phyloP scores from a whole-genome alignment of 2,797 vertebrate species.

The Echiichthys vipera region DNA sequence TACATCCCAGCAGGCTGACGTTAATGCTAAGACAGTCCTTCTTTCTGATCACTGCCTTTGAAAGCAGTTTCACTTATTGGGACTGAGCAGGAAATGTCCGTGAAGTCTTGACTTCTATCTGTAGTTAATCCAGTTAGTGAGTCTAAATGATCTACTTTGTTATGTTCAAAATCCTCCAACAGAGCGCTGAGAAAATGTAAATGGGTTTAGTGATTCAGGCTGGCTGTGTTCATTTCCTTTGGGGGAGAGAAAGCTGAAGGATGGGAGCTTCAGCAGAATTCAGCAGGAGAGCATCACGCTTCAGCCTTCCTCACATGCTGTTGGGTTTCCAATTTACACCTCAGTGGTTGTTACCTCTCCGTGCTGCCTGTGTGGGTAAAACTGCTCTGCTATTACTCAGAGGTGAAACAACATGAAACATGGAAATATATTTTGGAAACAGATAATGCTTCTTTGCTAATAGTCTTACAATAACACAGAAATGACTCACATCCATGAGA shows the following conservation, averaged over 20 bases:
- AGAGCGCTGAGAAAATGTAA: slow-evolving; percentile 10
- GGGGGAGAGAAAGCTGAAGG: not conserved
- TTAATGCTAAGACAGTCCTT: slow-evolving; percentile 28
- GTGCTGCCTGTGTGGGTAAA: not conserved
- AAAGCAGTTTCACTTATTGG: slow-evolving; percentile 1
- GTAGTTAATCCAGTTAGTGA: not conserved
- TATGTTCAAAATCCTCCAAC: not conserved
- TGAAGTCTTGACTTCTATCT: slow-evolving; percentile 10
- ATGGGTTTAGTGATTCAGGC: slow-evolving; percentile 14
- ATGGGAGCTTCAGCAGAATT: slow-evolving; percentile 9
- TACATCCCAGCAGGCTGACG: slow-evolving; percentile 51
- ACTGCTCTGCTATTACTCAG: not conserved
- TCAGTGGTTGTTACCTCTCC: slow-evolving; percentile 15
- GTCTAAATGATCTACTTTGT: not conserved
- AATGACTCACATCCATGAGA: not conserved
- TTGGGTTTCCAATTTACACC: slow-evolving; percentile 30
- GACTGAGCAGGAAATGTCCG: not conserved
- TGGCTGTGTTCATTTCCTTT: not conserved
- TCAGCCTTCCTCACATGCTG: slow-evolving; percentile 1
- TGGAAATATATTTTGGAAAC: not conserved
- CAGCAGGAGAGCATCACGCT: slow-evolving; percentile 23
- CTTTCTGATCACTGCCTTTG: slow-evolving; percentile 21
- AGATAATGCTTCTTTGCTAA: not conserved
- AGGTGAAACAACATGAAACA: not conserved
- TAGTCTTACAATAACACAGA: not conserved